Conservation (phyloP, 2,797 vertebrate species). For the Neoniphon sammara region DNA sequence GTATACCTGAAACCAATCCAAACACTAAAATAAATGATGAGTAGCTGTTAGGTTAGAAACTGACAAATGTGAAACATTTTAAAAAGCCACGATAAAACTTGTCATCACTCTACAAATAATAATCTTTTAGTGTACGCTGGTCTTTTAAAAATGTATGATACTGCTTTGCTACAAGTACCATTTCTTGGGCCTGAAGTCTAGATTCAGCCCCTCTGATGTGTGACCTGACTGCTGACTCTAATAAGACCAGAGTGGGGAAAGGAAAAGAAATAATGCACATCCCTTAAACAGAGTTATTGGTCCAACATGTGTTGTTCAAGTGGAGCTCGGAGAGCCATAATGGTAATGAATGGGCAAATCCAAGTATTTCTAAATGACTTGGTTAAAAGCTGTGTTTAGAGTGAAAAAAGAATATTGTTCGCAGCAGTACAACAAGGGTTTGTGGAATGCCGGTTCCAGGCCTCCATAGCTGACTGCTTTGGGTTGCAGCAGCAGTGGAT, state of each 20-base stretch:
- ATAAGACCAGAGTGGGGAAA: background rate
- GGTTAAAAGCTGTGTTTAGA: background rate
- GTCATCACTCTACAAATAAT: conserved; percentile 3
- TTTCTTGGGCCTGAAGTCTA: background rate
- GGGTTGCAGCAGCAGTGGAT: conserved; percentile 35
- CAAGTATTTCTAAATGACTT: conserved; percentile 1
- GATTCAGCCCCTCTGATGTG: conserved; percentile 1
- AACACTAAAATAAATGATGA: background rate
- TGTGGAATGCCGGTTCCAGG: conserved; percentile 20
- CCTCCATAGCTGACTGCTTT: conserved; percentile 42
- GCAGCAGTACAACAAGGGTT: conserved; percentile 2
- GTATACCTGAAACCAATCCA: background rate
- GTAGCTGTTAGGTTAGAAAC: background rate
- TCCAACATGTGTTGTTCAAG: conserved; percentile 7
- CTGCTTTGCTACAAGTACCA: conserved; percentile 4
- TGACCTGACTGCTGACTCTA: background rate
- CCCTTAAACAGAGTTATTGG: background rate
- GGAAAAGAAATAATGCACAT: background rate
- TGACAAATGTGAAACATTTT: background rate
- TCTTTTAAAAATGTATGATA: background rate
- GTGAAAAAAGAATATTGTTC: conserved; percentile 9
- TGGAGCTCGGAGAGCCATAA: background rate
- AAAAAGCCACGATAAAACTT: background rate
- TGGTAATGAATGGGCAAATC: background rate
- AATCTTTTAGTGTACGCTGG: background rate